Base-by-base conservation (phyloP, 2,888 invertebrate species). In the Lingula anatina region DNA sequence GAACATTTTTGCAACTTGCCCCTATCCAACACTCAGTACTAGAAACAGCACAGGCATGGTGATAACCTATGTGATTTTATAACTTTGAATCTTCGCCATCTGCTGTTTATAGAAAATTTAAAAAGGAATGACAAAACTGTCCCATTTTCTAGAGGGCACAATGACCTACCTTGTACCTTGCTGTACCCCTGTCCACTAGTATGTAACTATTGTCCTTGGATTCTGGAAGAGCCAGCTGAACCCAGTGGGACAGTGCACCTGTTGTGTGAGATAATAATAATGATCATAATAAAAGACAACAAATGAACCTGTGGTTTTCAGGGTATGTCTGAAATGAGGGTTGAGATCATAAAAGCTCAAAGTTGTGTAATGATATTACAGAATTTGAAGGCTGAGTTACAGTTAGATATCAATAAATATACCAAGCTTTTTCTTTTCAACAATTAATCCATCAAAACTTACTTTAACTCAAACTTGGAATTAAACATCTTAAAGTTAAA, bases 231-330 rank as follows among this genome's bases (percentile, higher is more conserved):
- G 85, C 82, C 57, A 81, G 80, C 21, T 86, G 85, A 47, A 88
- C 75, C 84, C 88, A 89, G 74, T 84, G 90, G 9, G 89, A 87
- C 44, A 92, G 71, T 61, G 87, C 86, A 0, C 90, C 87, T 86
- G 70, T 3, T 54, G 51, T 27, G 20, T n/a, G 42, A 47, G 44
- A 18, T n/a, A n/a, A n/a, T n/a, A n/a, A 27, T 44, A 27, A n/a
- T 23, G 7, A 28, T n/a, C 12, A 20, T 26, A 12, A 23, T 24
- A 5, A 35, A 20, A 46, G 9, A 24, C 20, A 12, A n/a, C 28
- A 28, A 24, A 27, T 20, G 28, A 46, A n/a, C 2, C 7, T 36
- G 15, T 31, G n/a, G 5, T 21, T 35, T 15, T 21, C 9, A 23
- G n/a, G 41, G 0, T 28, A 31, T 15, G 18, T 1, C 9, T 7